Base-by-base conservation (phyloP, 2,888 invertebrate genomes). In the Epirrita christyi region DNA sequence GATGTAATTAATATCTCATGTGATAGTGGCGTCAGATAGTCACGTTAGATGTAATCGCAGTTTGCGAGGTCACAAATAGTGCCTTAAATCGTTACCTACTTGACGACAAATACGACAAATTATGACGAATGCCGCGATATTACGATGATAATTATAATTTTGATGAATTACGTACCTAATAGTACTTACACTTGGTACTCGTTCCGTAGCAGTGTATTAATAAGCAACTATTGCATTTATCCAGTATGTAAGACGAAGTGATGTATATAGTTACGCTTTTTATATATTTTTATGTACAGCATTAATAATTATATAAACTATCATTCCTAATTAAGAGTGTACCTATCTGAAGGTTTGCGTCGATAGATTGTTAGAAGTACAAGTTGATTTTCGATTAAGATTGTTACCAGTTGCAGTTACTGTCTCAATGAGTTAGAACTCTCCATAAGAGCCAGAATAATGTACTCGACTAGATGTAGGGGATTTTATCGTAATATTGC, bases 321-420 rank as follows among this genome's bases (percentile, higher is more conserved):
- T 85, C 88, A 89, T 90, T 91, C 88, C 89, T 85, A 82, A 74
- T 81, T 75, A 75, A 70, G 69, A 64, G 68, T 64, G 52, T 21
- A 21, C 21, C 21, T 71, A 64, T 63, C 71, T 55, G 63, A 64
- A 70, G 61, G 52, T 67, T 57, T 68, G 67, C 65, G 67, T 70
- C 71, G 66, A 67, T 75, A 64, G 61, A 53, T 63, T 63, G 59
- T 61, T 62, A 67, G 42, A 73, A 78, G 78, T 75, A 76, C 74
- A 74, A 76, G 73, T 78, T 75, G 71, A 75, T 78, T 73, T 75
- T 74, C 75, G 79, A 77, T 82, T 84, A 78, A 82, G 77, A 72
- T 88, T 85, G 90, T 90, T 90, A 90, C 90, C 90, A 90, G 76
- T 86, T 80, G 77, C 88, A 87, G 87, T 90, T 89, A 90, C 88